A percentile compares a stretch with the other conserved stretches of the same genome.
Conservation (phyloP, 2,797 vertebrate genomes). For the Notoglanidium macrostoma region DNA sequence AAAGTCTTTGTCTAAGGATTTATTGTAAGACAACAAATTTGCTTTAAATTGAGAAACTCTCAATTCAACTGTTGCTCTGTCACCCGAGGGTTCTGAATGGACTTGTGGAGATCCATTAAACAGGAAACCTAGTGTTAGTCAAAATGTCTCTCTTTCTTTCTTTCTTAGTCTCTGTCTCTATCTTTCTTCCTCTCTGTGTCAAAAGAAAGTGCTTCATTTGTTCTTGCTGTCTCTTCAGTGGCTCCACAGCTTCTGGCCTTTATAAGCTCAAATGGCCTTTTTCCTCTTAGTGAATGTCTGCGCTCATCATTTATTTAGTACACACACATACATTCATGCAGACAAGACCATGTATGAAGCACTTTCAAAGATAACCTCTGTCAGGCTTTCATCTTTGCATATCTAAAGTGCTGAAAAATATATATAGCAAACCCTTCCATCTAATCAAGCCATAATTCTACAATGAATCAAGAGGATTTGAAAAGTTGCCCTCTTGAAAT, state of each 20-base stretch:
- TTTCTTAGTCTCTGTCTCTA: background rate
- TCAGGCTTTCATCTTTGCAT: conserved; percentile 35
- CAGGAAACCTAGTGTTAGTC: background rate
- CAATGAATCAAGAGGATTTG: conserved; percentile 17
- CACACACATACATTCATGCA: background rate
- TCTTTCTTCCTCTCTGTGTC: background rate
- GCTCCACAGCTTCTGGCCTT: conserved; percentile 10
- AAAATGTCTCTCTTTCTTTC: background rate
- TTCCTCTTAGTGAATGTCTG: background rate
- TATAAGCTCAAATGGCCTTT: conserved; percentile 25
- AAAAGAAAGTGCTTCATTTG: conserved; percentile 1
- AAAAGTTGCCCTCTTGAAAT: background rate
- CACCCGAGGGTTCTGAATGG: background rate
- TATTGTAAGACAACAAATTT: background rate
- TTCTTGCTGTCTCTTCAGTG: background rate
- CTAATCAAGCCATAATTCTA: conserved; percentile 29
- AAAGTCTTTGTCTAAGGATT: background rate
- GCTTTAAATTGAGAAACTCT: background rate
- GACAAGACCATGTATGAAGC: conserved; percentile 1
- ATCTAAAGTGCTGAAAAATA: conserved; percentile 31
- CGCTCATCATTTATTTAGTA: conserved; percentile 40
- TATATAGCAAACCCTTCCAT: background rate
- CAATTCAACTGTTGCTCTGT: background rate
- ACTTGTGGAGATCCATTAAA: background rate
- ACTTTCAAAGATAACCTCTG: conserved; percentile 19